These are phyloP conservation scores for Rhabdomys dilectus DNA, from an alignment of 2,113 vertebrate species.

Conservation along the genomic window DNA sequence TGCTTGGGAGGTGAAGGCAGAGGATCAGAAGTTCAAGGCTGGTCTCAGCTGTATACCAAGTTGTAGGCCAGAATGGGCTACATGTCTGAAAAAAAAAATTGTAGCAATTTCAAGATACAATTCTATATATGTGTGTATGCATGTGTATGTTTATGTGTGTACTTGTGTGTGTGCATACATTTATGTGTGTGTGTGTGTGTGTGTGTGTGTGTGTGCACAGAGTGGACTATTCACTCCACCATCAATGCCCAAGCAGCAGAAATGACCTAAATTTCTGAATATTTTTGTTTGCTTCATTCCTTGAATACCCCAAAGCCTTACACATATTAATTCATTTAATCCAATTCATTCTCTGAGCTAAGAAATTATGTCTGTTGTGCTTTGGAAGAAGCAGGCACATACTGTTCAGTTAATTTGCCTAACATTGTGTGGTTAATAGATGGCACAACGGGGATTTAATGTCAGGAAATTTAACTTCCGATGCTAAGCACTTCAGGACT, in stretches of 20 bases:
- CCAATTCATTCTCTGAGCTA: not conserved
- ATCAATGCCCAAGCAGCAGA: not conserved
- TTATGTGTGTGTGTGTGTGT: no score
- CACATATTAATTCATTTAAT: conserved; percentile 5
- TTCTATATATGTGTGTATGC: no score
- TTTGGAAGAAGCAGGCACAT: not conserved
- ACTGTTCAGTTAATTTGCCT: conserved; percentile 46
- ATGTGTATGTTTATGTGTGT: not conserved
- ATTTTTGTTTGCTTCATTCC: not conserved
- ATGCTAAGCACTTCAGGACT: not conserved
- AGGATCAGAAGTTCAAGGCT: not conserved
- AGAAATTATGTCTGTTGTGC: not conserved
- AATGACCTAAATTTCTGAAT: not conserved
- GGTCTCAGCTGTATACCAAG: not conserved
- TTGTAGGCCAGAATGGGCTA: not conserved
- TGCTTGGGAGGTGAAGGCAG: not conserved
- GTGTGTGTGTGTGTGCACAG: not conserved
- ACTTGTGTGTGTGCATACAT: not conserved
- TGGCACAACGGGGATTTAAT: not conserved
- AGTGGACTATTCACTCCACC: not conserved
- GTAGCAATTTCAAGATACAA: not conserved
- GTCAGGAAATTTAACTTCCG: conserved; percentile 11
- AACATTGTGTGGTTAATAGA: conserved; percentile 27
- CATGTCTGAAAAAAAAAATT: not conserved
- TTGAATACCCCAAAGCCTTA: not conserved